Conservation (phyloP, 2,888 invertebrate genomes). For the Tineola bisselliella region DNA sequence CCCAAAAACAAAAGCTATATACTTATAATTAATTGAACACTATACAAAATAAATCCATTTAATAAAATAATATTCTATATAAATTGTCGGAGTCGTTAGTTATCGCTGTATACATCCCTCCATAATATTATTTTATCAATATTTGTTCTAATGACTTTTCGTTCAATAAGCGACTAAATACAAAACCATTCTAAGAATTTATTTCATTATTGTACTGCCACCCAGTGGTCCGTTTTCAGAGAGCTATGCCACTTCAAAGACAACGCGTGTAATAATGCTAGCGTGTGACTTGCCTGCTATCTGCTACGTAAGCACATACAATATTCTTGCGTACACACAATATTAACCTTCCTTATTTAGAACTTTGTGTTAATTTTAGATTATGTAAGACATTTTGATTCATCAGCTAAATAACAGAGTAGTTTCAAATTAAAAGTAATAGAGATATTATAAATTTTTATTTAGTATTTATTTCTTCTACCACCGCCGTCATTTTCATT, state of each 20-base stretch:
- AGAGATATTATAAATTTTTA: too few relatives aligned
- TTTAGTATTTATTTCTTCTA: too few relatives aligned
- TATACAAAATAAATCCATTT: not conserved
- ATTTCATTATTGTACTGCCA: slow-evolving; percentile 12
- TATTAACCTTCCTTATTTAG: not conserved
- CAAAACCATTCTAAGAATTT: slow-evolving; percentile 11
- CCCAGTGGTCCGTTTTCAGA: slow-evolving; percentile 20
- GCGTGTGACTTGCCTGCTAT: slow-evolving; percentile 7
- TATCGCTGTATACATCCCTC: not conserved
- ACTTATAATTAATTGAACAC: slow-evolving; percentile 1
- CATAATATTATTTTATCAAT: not conserved
- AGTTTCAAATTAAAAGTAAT: too few relatives aligned
- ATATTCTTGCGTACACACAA: not conserved
- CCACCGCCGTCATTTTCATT: too few relatives aligned
- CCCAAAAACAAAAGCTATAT: not conserved
- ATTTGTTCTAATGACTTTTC: not conserved
- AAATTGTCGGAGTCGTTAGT: not conserved
- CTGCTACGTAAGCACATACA: not conserved
- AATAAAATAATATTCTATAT: not conserved
- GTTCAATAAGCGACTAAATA: too few relatives aligned
- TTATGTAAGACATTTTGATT: not conserved
- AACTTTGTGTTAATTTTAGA: not conserved
- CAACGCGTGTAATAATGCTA: slow-evolving; percentile 16
- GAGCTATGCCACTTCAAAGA: slow-evolving; percentile 1
- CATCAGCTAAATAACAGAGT: not conserved